Percentiles rank a stretch among this genome's conserved stretches.
Evolutionary conservation across 2,113 vertebrate genomes (phyloP).

Genomic region (Tiliqua scincoides): DNA sequence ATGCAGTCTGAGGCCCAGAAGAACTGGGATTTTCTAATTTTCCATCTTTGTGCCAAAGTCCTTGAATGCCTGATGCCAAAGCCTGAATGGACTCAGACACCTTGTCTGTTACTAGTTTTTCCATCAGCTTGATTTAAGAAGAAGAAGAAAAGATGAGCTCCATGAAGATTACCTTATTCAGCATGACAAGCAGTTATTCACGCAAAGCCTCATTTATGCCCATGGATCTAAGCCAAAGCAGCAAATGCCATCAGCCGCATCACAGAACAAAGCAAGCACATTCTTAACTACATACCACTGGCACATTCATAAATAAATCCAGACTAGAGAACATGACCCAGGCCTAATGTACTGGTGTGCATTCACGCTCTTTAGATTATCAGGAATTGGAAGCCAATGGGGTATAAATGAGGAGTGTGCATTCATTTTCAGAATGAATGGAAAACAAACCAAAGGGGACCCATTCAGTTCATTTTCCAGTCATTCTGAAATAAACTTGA

Average conservation of each 20-base stretch:
- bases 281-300: conserved; percentile 38
- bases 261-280: conserved; percentile 42
- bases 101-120: conserved; percentile 38
- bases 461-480: no score
- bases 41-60: conserved; percentile 11
- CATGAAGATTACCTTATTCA: conserved; percentile 33
- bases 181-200: conserved; percentile 52
- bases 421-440: no score
- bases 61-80: conserved; percentile 29
- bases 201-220: conserved; percentile 57
- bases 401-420: background rate
- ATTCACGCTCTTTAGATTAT: background rate
- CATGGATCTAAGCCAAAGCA: conserved; percentile 47
- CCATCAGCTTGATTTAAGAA: conserved; percentile 36
- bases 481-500: no score
- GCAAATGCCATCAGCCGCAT: conserved; percentile 28
- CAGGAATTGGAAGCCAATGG: background rate
- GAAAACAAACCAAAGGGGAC: no score
- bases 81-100: conserved; percentile 20
- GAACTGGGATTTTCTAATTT: conserved; percentile 10
- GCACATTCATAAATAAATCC: conserved; percentile 48
- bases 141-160: conserved; percentile 52
- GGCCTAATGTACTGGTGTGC: conserved; percentile 11
- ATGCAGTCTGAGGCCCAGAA: conserved; percentile 9
- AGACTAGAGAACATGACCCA: conserved; percentile 3